Evolutionary conservation across 2,888 invertebrate species (phyloP), one percentile per base, ranked within the genome.

Genomic region (Polyommatus icarus): DNA sequence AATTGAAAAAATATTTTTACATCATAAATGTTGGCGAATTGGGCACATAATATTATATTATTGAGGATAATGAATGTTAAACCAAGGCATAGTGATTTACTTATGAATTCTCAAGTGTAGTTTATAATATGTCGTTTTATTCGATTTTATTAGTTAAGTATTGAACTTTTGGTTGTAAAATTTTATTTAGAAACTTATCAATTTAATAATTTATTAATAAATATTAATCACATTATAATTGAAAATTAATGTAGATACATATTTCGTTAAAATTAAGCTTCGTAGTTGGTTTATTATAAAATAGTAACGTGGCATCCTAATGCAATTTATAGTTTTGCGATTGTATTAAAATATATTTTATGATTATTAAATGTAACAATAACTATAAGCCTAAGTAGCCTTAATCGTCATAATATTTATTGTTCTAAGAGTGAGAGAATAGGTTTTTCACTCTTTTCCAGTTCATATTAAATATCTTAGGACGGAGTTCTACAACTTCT

Each of bases 111-210:
- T 91, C 89, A 90, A 87, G 87, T 61, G 61, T 29, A 24, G 29
- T 67, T 29, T 84, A 83, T 86, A 89, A 89, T 87, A 87, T 89
- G 87, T 85, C 73, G 77, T 73, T 77, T 57, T 77, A 36, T 90
- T 90, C 89, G 91, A 90, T 92, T 91, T 84, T 89, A 86, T 85
- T 90, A 90, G 87, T 83, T 89, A 90, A 86, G 86, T 89, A 88
- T 88, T 86, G 86, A 84, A 84, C 76, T 78, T 87, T 89, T 90
- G 90, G 88, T 90, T 91, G 84, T 87, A 81, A 83, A 84, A 83
- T 82, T 84, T 83, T 84, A 85, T 83, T 82, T 83, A 82, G 82
- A 81, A 80, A 80, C 79, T 87, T 85, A 85, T 86, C 86, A 86
- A 86, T 87, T 85, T 85, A 84, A 84, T 84, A 82, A 83, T 83